phyloP scores from a whole-genome alignment of 2,888 invertebrate species.

The Ophioninae sp. region DNA sequence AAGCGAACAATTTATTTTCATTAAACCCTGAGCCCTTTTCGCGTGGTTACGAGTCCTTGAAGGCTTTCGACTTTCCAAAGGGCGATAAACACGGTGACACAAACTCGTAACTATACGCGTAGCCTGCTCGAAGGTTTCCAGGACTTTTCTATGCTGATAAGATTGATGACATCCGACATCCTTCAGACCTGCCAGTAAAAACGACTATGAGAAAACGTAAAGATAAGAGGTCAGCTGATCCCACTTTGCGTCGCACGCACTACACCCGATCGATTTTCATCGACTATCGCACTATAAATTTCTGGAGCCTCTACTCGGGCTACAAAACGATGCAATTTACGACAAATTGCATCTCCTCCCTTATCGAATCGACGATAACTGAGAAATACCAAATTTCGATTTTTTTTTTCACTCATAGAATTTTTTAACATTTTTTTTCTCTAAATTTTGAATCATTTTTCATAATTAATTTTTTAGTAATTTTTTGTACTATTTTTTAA shows the following conservation, averaged over 20 bases:
- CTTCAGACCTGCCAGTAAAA: slow-evolving; percentile 35
- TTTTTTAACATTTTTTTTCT: too few species aligned
- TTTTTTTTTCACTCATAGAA: background rate
- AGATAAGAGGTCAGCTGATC: slow-evolving; percentile 23
- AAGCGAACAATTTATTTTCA: slow-evolving; percentile 36
- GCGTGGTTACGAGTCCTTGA: slow-evolving; percentile 14
- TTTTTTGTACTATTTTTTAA: background rate
- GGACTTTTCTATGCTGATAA: background rate
- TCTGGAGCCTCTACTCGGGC: background rate
- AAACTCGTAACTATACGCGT: slow-evolving; percentile 4
- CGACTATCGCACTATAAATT: background rate
- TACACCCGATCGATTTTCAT: background rate
- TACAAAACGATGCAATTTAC: background rate
- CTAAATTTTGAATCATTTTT: background rate
- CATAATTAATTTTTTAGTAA: background rate
- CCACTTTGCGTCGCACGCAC: background rate
- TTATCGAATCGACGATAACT: background rate
- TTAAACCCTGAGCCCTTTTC: background rate
- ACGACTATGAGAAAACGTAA: slow-evolving; percentile 25
- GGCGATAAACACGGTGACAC: background rate
- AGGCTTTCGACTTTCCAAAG: background rate
- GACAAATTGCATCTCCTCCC: background rate
- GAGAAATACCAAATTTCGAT: background rate
- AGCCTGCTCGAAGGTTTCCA: background rate
- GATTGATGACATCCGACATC: slow-evolving; percentile 23